phyloP scores from a whole-genome alignment of 2,888 invertebrate species.

The Leistus spinibarbis region DNA sequence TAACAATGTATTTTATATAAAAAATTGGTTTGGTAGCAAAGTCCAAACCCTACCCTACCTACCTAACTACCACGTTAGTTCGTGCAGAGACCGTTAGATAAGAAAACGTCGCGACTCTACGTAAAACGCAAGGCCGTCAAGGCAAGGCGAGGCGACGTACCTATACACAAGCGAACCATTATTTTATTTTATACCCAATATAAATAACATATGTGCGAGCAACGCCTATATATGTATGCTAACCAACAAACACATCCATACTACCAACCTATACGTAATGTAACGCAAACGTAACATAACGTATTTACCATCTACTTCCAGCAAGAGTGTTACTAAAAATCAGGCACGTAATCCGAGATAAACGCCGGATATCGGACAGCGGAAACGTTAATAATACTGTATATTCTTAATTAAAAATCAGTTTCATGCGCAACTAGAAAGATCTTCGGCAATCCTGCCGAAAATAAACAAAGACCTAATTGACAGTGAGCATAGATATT shows the following conservation, averaged over 20 bases:
- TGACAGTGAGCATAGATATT: background rate
- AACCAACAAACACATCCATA: background rate
- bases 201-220: constrained; percentile 18
- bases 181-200: constrained; percentile 29
- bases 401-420: background rate
- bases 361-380: background rate
- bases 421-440: background rate
- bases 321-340: background rate
- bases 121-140: constrained; percentile 24
- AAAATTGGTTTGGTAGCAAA: background rate
- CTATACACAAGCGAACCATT: constrained; percentile 21
- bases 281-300: background rate
- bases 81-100: constrained; percentile 32
- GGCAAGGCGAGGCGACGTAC: background rate
- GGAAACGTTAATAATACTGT: background rate
- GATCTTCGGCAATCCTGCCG: background rate
- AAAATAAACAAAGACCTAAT: background rate
- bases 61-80: constrained; percentile 1
- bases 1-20: background rate
- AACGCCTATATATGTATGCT: constrained; percentile 16
- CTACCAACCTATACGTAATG: background rate
- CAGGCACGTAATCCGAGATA: background rate
- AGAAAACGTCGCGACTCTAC: constrained; percentile 11
- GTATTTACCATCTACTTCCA: background rate
- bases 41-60: background rate